Evolutionary conservation across 2,888 invertebrate genomes (phyloP).

Genomic region (Megastigmus dorsalis): DNA sequence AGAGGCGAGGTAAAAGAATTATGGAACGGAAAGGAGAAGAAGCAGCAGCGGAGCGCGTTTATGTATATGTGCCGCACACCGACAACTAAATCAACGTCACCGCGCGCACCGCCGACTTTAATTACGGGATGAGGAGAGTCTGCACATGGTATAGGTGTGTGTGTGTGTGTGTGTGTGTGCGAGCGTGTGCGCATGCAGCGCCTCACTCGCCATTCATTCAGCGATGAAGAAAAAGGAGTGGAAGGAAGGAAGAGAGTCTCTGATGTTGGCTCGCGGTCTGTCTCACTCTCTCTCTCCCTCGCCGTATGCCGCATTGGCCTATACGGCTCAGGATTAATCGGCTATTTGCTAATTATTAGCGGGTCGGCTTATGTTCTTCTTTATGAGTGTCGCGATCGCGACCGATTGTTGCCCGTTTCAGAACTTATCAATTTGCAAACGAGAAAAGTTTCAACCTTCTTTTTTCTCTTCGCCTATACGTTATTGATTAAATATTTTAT

Average conservation of each 20-base stretch:
- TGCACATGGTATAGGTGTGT: neutral
- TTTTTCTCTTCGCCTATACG: too few species aligned
- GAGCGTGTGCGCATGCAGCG: neutral
- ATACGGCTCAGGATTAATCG: neutral
- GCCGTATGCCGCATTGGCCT: too few species aligned
- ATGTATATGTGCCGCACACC: neutral
- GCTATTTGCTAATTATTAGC: neutral
- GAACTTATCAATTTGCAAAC: neutral
- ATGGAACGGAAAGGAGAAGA: constrained; percentile 23
- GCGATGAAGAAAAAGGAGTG: neutral
- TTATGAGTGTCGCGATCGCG: too few species aligned
- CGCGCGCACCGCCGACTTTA: constrained; percentile 40
- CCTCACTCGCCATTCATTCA: too few species aligned
- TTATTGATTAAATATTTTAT: too few species aligned
- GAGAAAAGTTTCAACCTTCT: too few species aligned
- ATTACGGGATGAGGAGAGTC: constrained; percentile 28
- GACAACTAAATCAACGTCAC: constrained; percentile 54
- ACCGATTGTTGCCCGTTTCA: neutral
- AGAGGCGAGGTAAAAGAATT: constrained; percentile 54
- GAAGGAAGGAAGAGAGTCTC: neutral
- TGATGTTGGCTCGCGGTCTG: too few species aligned
- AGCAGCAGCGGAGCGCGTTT: constrained; percentile 14
- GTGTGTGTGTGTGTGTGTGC: neutral
- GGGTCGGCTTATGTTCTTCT: too few species aligned
- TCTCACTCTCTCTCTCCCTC: too few species aligned